These are phyloP conservation scores for Sebastes aleutianus DNA, from an alignment of 2,797 vertebrate genomes.

Conservation along the genomic window DNA sequence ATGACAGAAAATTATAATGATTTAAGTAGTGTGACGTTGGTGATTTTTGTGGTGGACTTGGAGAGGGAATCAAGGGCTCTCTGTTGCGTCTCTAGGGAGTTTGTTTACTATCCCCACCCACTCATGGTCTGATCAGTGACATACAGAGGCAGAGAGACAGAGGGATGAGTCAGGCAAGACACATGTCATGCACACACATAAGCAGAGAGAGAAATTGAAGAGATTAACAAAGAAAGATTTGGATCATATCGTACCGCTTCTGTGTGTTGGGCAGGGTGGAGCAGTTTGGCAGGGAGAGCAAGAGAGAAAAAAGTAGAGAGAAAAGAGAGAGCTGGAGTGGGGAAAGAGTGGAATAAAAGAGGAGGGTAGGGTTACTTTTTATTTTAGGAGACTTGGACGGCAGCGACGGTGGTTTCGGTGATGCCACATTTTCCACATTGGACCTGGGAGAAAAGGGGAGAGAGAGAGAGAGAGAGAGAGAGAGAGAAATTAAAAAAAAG, in stretches of 20 bases:
- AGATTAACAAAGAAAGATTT: background rate
- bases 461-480: background rate
- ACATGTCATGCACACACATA: conserved; percentile 9
- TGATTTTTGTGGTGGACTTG: conserved; percentile 31
- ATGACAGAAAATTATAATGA: background rate
- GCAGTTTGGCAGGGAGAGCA: conserved; percentile 61
- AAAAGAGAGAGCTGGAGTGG: conserved; percentile 24
- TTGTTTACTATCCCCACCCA: conserved; percentile 58
- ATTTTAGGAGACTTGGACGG: conserved; percentile 78
- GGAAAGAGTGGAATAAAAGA: conserved; percentile 56
- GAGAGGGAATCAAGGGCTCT: conserved; percentile 18
- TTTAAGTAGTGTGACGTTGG: conserved; percentile 35
- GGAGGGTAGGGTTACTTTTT: conserved; percentile 67
- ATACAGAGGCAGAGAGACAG: conserved; percentile 23
- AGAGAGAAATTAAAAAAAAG: background rate
- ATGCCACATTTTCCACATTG: conserved; percentile 83
- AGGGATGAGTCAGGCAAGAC: conserved; percentile 5
- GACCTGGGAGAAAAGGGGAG: conserved; percentile 51
- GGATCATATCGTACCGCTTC: conserved; percentile 19
- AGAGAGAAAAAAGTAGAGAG: conserved; percentile 9
- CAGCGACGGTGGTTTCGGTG: conserved; percentile 75
- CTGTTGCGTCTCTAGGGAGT: conserved; percentile 51
- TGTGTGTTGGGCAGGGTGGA: conserved; percentile 75
- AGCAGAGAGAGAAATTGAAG: background rate
- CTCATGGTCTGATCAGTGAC: conserved; percentile 45